phyloP scores from a whole-genome alignment of 2,888 invertebrate genomes.

The Neoaliturus tenellus region DNA sequence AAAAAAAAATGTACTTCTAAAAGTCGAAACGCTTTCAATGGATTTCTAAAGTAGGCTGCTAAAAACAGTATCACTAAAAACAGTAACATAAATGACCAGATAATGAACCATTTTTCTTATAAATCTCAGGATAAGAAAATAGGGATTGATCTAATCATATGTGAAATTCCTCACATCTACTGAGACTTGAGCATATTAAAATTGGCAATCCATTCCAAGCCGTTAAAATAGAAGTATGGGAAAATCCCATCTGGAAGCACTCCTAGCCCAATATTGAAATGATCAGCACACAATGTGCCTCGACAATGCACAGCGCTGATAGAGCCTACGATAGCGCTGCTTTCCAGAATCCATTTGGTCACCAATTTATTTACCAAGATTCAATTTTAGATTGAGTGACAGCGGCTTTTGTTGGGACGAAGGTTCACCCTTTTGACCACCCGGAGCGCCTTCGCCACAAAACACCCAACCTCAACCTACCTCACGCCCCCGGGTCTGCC shows the following conservation, averaged over 20 bases:
- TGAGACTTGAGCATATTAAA: too few relatives aligned
- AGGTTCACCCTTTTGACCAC: conserved; percentile 37
- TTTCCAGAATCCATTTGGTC: conserved; percentile 53
- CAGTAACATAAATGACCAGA: too few relatives aligned
- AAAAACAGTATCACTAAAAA: too few relatives aligned
- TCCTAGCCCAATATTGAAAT: conserved; percentile 38
- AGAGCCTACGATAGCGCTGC: conserved; percentile 39
- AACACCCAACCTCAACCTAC: neutral
- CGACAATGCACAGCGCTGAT: conserved; percentile 40
- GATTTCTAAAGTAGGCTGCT: too few relatives aligned
- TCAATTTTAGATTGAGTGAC: conserved; percentile 54
- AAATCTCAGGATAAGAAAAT: too few relatives aligned
- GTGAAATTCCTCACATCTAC: too few relatives aligned
- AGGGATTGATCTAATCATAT: too few relatives aligned
- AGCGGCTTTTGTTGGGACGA: conserved; percentile 38
- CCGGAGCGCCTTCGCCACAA: conserved; percentile 9
- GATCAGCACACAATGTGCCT: conserved; percentile 44
- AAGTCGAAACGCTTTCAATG: too few relatives aligned
- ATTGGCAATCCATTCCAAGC: too few relatives aligned
- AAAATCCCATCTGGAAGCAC: neutral
- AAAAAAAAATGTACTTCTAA: too few relatives aligned
- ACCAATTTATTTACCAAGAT: conserved; percentile 52
- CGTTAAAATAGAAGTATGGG: neutral
- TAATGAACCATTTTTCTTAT: too few relatives aligned
- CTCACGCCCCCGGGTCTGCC: neutral